Conservation (phyloP, 1,140 invertebrate genomes). For the Zaprionus ornatus region DNA sequence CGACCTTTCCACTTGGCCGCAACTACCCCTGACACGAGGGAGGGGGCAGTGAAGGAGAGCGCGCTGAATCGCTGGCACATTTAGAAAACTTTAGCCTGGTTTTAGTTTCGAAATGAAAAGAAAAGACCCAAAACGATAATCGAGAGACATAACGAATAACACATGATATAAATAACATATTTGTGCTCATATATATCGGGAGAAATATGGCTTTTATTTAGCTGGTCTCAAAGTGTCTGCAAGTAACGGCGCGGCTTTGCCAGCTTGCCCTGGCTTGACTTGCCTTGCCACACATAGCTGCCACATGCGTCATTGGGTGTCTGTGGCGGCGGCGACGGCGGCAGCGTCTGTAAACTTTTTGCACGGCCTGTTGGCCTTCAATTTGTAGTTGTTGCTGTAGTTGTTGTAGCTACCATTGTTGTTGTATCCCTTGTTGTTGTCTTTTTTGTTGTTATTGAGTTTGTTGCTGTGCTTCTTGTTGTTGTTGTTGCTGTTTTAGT, state of each 20-base stretch:
- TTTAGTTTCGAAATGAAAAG: background rate
- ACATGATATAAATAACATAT: slow-evolving; percentile 65
- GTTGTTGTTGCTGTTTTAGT: background rate
- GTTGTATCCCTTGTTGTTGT: background rate
- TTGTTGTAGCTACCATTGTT: background rate
- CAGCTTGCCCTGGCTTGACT: background rate
- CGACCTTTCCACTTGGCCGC: slow-evolving; percentile 66
- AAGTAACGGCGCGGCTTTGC: slow-evolving; percentile 28
- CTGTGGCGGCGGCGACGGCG: slow-evolving; percentile 10
- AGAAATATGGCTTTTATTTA: slow-evolving; percentile 22
- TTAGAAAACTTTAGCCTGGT: background rate
- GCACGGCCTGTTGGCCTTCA: slow-evolving; percentile 3
- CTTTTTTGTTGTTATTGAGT: background rate
- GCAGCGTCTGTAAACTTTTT: slow-evolving; percentile 72
- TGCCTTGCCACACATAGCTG: slow-evolving; percentile 10
- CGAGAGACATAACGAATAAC: slow-evolving; percentile 59
- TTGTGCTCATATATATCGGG: slow-evolving; percentile 62
- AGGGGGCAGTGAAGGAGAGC: background rate
- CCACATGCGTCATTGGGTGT: slow-evolving; percentile 65
- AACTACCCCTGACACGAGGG: background rate
- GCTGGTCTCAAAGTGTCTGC: slow-evolving; percentile 42
- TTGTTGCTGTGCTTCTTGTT: background rate
- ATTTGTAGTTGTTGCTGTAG: background rate
- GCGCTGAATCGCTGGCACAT: background rate
- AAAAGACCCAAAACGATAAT: slow-evolving; percentile 30